Percentiles rank a stretch among this genome's conserved stretches.
These are phyloP conservation scores for Hippocampus guttulatus DNA, from an alignment of 2,113 vertebrate genomes.

Conservation along the genomic window DNA sequence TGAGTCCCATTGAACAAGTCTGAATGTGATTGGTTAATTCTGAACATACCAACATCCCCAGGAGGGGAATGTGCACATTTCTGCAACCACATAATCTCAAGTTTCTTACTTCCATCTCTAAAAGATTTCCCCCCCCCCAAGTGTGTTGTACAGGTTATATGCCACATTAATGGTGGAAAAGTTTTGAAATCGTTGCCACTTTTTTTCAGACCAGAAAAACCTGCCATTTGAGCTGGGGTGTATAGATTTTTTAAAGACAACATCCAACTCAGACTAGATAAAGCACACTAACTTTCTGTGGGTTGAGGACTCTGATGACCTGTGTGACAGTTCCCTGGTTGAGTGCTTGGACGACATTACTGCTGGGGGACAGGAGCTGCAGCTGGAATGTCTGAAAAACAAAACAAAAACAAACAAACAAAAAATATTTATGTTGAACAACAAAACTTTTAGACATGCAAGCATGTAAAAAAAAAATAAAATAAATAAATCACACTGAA, in stretches of 20 bases:
- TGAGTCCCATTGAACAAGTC: too few species aligned
- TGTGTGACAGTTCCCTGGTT: conserved; percentile 96
- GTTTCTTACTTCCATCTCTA: too few species aligned
- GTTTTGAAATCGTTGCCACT: not conserved
- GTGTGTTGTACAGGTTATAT: too few species aligned
- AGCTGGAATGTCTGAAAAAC: conserved; percentile 93
- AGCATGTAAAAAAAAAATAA: not conserved
- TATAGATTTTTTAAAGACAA: not conserved
- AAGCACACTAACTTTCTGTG: conserved; percentile 87
- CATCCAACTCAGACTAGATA: not conserved
- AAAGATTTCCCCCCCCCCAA: too few species aligned
- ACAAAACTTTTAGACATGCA: not conserved
- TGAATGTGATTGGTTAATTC: too few species aligned
- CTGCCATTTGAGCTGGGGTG: not conserved
- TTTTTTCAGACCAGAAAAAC: not conserved
- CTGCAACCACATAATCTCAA: too few species aligned
- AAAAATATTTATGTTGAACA: not conserved
- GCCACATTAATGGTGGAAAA: not conserved
- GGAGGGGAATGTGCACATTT: too few species aligned
- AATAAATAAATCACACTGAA: not conserved
- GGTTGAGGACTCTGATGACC: conserved; percentile 98
- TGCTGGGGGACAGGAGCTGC: conserved; percentile 98
- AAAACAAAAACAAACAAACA: conserved; percentile 11
- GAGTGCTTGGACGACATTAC: conserved; percentile 92
- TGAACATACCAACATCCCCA: too few species aligned